These are phyloP conservation scores for Montifringilla adamsi DNA, from an alignment of 2,113 vertebrate genomes.

Conservation along the genomic window DNA sequence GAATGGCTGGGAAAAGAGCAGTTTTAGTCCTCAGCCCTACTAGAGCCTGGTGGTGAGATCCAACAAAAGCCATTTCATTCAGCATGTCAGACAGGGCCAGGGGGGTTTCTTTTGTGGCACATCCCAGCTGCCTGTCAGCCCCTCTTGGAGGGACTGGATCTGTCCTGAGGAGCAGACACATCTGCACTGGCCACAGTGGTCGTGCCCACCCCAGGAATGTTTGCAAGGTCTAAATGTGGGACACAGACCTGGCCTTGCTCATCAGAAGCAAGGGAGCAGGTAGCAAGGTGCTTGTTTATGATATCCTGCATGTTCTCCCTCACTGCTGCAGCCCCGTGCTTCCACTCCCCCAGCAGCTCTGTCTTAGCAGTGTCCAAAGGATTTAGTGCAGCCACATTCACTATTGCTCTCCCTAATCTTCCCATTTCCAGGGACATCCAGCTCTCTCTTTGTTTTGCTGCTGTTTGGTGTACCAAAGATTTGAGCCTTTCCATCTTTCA, in stretches of 20 bases:
- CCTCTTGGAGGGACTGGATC: neutral
- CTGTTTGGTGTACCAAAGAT: neutral
- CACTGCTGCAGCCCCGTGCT: neutral
- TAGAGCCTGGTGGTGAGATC: neutral
- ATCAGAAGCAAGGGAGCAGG: neutral
- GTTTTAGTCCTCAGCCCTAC: neutral
- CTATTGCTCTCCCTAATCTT: neutral
- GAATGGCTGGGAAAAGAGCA: neutral
- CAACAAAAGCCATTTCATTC: neutral
- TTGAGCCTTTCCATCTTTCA: neutral
- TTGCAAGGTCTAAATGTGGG: neutral
- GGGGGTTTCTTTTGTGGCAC: neutral
- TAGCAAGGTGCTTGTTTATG: neutral
- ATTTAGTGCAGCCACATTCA: neutral
- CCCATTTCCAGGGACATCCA: neutral
- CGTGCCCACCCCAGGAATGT: rapidly evolving
- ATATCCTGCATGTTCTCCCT: neutral
- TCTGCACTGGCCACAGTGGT: neutral
- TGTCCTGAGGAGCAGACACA: neutral
- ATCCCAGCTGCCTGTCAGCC: neutral
- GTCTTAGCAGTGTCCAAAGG: neutral
- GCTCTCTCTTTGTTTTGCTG: neutral
- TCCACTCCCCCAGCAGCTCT: neutral
- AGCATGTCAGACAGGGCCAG: neutral
- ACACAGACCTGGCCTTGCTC: neutral